Evolutionary conservation across 2,113 vertebrate species (phyloP), one percentile per base, ranked within the genome.

Genomic region (Stomatorhinus ivindoensis): DNA sequence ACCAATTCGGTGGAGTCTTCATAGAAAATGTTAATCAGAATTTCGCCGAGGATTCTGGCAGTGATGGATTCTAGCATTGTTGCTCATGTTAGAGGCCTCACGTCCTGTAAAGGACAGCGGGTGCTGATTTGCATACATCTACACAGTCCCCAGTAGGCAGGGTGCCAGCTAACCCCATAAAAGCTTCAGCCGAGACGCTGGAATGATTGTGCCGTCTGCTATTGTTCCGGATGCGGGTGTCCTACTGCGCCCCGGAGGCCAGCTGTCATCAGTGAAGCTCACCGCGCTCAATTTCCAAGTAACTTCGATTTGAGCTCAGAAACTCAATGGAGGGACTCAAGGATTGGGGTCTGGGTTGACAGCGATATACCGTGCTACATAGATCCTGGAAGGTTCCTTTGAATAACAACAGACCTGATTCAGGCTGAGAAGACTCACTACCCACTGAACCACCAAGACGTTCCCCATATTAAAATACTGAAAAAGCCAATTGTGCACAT

Each of bases 11-110:
- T 4, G n/a, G 13, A 13, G 27, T 27, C 85, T 87, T 87, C 85
- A 87, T 87, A 87, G 13, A 87, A 87, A 87, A 87, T 87, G 85
- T 51, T 53, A 87, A 87, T 87, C 85, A 35, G 48, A 35, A 19
- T 47, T 87, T 53, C 19, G 85, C 85, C 1, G 50, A 35, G 48
- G 8, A 87, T 15, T 50, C 13, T 13, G 48, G 31, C 31, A 8
- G 5, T 53, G 48, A 87, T 35, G 85, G 27, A 86, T 19, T 19
- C 27, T 24, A 19, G n/a, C 50, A 53, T 53, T 53, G 50, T 87
- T 87, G 13, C 85, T 53, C 50, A 53, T 35, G 50, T 35, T 51
- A 35, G 44, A 35, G 85, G 48, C 47, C 19, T 53, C 50, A 31
- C 50, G 3, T 55, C 53, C 85, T 35, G 39, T 87, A 55, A 87